A percentile compares a stretch with the other conserved stretches of the same genome.
Evolutionary conservation across 2,888 invertebrate genomes (phyloP).

Genomic region (Harpalus rufipes): DNA sequence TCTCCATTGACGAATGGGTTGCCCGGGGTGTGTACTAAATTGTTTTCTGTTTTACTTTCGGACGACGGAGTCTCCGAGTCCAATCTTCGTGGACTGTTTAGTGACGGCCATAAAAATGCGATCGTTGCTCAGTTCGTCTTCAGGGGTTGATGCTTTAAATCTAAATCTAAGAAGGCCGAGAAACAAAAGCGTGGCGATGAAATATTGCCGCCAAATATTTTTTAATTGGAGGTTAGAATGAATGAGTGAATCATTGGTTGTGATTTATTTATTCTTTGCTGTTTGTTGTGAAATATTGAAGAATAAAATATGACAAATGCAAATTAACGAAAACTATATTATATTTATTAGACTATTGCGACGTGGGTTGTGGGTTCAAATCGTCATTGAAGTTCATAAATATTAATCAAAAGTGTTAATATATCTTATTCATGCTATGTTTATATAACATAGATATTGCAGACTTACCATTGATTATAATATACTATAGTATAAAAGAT

Average conservation of each 20-base stretch:
- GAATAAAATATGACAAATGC: slow-evolving; percentile 28
- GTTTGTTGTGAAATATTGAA: slow-evolving; percentile 25
- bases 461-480: too few species aligned
- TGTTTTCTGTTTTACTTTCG: slow-evolving; percentile 71
- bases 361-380: not conserved
- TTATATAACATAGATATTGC: too few species aligned
- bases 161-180: slow-evolving; percentile 34
- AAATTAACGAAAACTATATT: slow-evolving; percentile 5
- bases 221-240: slow-evolving; percentile 49
- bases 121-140: slow-evolving; percentile 11
- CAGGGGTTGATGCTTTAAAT: slow-evolving; percentile 33
- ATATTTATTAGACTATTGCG: not conserved
- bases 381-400: not conserved
- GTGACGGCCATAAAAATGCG: slow-evolving; percentile 70
- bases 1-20: slow-evolving; percentile 70
- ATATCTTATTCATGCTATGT: too few species aligned
- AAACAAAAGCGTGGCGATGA: slow-evolving; percentile 43
- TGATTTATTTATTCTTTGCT: slow-evolving; percentile 2
- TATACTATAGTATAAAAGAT: too few species aligned
- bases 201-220: slow-evolving; percentile 50
- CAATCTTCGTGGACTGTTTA: slow-evolving; percentile 72
- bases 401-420: not conserved
- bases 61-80: slow-evolving; percentile 69
- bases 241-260: slow-evolving; percentile 7
- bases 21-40: slow-evolving; percentile 72